These are phyloP conservation scores for Dunckerocampus dactyliophorus DNA, from an alignment of 2,113 vertebrate species.

Conservation along the genomic window DNA sequence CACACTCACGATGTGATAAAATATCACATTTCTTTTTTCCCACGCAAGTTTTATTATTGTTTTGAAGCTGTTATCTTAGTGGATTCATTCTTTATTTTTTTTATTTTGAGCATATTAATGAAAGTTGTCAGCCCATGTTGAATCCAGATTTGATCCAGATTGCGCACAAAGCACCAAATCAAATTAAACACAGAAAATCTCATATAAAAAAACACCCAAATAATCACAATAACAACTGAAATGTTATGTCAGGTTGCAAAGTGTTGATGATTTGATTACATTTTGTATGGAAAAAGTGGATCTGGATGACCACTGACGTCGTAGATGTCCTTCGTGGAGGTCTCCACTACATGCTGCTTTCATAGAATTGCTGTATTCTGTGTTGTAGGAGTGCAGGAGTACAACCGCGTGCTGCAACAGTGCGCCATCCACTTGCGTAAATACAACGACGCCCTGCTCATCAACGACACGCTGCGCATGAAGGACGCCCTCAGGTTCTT, in stretches of 20 bases:
- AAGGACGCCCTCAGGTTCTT: constrained; percentile 77
- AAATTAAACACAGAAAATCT: no score
- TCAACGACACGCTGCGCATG: constrained; percentile 81
- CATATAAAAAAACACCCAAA: no score
- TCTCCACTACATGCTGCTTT: no score
- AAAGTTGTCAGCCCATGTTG: background rate
- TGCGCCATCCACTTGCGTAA: constrained; percentile 82
- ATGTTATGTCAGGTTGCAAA: no score
- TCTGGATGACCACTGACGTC: no score
- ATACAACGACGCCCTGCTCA: constrained; percentile 87
- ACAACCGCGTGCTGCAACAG: constrained; percentile 61
- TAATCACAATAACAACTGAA: no score
- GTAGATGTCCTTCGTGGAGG: no score
- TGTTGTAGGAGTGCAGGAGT: constrained; percentile 64
- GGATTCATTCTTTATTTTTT: background rate
- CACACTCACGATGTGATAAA: background rate
- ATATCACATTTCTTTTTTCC: no score
- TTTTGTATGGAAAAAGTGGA: no score
- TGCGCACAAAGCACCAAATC: background rate
- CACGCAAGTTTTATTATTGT: no score
- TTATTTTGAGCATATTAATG: background rate
- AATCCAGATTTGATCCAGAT: background rate
- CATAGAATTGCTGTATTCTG: background rate
- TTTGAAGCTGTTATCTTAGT: no score
- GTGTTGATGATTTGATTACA: no score